Conservation (phyloP, 2,113 vertebrate species). For the Crypturellus undulatus region DNA sequence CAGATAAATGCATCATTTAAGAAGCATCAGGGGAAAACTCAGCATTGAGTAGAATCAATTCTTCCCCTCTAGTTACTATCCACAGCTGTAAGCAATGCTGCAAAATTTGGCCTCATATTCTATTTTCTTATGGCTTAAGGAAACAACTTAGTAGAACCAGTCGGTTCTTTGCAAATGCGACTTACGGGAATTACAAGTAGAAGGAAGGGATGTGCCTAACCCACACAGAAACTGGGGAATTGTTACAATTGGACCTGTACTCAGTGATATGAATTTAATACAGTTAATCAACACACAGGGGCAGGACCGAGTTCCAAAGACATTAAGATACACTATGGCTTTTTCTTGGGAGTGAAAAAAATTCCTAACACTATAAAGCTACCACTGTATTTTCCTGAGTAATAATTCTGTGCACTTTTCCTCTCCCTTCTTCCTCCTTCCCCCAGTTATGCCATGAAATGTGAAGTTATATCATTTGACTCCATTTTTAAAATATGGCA, state of each 20-base stretch:
- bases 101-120: background rate
- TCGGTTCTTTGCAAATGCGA: background rate
- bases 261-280: background rate
- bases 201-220: background rate
- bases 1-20: constrained; percentile 55
- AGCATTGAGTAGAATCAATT: background rate
- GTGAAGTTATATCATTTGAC: background rate
- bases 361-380: background rate
- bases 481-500: background rate
- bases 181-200: background rate
- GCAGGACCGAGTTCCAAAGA: background rate
- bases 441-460: background rate
- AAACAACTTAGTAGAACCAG: background rate
- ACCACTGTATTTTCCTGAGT: background rate
- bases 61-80: background rate
- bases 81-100: background rate
- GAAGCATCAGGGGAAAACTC: constrained; percentile 35
- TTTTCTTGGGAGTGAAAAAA: background rate
- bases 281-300: background rate
- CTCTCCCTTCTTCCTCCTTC: too few species aligned
- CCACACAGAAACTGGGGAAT: background rate
- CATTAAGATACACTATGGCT: fast-evolving
- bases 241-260: background rate
- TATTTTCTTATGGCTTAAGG: background rate
- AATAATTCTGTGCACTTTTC: background rate